phyloP scores from a whole-genome alignment of 2,113 vertebrate species.

The Peromyscus leucopus region DNA sequence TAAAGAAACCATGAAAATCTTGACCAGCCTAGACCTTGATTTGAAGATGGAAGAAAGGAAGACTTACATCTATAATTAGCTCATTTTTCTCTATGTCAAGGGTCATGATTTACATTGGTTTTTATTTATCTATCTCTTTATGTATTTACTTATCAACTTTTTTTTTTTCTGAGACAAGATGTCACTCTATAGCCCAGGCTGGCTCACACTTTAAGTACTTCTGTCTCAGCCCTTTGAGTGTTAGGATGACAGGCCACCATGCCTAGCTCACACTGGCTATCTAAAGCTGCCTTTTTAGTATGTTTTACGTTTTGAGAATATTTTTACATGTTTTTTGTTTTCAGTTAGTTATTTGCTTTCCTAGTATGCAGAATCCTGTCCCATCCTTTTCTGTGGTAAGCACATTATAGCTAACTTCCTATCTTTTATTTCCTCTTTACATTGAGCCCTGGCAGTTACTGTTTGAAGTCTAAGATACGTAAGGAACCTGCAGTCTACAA shows the following conservation, averaged over 20 bases:
- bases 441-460: background rate
- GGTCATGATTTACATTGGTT: background rate
- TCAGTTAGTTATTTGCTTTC: background rate
- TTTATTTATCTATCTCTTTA: background rate
- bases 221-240: too few species aligned
- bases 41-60: background rate
- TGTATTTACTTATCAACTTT: background rate
- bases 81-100: slow-evolving; percentile 15
- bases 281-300: background rate
- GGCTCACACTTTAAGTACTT: background rate
- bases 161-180: background rate
- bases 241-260: background rate
- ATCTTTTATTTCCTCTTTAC: background rate
- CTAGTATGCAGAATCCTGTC: background rate
- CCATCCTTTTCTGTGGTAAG: background rate
- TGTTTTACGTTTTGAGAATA: background rate
- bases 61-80: slow-evolving; percentile 54
- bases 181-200: background rate
- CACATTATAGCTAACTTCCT: background rate
- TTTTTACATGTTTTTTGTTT: background rate
- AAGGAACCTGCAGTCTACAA: background rate
- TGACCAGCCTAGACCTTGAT: slow-evolving; percentile 57
- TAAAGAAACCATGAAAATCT: slow-evolving; percentile 67
- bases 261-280: background rate
- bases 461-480: background rate